Conservation (phyloP, 2,888 invertebrate species). For the Ormyrus nitidulus region DNA sequence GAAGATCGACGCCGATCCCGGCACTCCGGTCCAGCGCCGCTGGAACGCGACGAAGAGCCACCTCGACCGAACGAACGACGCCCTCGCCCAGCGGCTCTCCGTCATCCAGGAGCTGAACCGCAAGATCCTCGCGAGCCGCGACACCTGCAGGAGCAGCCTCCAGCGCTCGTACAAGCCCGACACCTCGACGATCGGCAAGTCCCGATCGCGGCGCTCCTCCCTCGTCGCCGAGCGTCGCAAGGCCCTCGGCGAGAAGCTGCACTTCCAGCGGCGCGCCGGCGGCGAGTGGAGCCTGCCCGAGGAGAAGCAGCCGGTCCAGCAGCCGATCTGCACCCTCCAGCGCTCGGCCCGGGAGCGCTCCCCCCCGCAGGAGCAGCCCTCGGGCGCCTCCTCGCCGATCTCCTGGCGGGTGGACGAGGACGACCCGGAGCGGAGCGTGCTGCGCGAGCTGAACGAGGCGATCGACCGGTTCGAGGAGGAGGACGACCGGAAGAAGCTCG, state of each 20-base stretch:
- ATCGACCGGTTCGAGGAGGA: conserved; percentile 70
- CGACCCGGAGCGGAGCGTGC: conserved; percentile 60
- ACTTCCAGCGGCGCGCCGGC: conserved; percentile 36
- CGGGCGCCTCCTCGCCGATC: not conserved
- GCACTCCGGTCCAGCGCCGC: conserved; percentile 60
- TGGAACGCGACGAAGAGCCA: conserved; percentile 66
- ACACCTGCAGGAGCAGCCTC: conserved; percentile 65
- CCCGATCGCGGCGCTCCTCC: no score
- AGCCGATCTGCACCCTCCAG: no score
- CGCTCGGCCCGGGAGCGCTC: no score
- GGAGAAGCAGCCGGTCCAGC: not conserved
- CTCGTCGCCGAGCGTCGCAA: conserved; percentile 13
- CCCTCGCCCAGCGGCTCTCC: conserved; percentile 70
- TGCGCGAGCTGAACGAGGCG: conserved; percentile 69
- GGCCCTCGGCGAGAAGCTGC: conserved; percentile 41
- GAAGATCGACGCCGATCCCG: not conserved
- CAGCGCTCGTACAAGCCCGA: no score
- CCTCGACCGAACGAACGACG: conserved; percentile 68
- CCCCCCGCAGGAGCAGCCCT: not conserved
- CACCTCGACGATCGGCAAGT: no score
- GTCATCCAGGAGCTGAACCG: conserved; percentile 72
- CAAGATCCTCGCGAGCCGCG: conserved; percentile 71
- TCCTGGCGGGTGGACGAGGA: conserved; percentile 18
- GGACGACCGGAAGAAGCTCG: conserved; percentile 50
- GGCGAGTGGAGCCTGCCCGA: conserved; percentile 43